phyloP scores from a whole-genome alignment of 2,113 vertebrate genomes.

The Bambusicola thoracicus region DNA sequence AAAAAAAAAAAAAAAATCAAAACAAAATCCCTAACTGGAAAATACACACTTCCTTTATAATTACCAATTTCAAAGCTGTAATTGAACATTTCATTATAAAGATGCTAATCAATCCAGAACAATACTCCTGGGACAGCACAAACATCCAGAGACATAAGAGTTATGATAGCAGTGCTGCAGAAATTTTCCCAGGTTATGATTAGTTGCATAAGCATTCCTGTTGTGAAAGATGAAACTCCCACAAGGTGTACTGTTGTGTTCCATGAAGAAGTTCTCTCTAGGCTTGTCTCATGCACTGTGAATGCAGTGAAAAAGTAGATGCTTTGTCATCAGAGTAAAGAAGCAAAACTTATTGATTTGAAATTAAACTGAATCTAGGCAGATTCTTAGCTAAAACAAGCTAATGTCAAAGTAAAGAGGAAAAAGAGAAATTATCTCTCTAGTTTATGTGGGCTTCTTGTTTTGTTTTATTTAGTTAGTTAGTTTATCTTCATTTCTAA shows the following conservation, averaged over 20 bases:
- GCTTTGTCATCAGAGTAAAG: not conserved
- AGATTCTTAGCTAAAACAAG: too few relatives aligned
- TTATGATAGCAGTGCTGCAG: conserved; percentile 25
- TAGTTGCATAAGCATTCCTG: conserved; percentile 43
- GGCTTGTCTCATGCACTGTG: not conserved
- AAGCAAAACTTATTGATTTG: not conserved
- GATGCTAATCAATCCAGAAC: conserved; percentile 50
- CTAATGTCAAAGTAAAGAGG: too few relatives aligned
- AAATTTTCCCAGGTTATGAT: conserved; percentile 16
- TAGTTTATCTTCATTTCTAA: not conserved
- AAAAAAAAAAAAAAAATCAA: not conserved
- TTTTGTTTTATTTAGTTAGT: not conserved
- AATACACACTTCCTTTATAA: conserved; percentile 56
- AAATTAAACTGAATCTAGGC: not conserved
- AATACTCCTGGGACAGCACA: conserved; percentile 52
- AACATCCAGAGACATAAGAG: not conserved
- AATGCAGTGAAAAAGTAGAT: not conserved
- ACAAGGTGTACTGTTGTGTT: not conserved
- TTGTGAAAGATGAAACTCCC: conserved; percentile 37
- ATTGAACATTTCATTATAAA: conserved; percentile 63
- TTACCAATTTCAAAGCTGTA: conserved; percentile 65
- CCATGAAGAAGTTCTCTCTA: not conserved
- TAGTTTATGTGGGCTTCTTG: not conserved
- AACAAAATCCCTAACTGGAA: conserved; percentile 61
- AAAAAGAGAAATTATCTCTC: not conserved